Base-by-base conservation (phyloP, 2,888 invertebrate species). In the Dynastes maya region DNA sequence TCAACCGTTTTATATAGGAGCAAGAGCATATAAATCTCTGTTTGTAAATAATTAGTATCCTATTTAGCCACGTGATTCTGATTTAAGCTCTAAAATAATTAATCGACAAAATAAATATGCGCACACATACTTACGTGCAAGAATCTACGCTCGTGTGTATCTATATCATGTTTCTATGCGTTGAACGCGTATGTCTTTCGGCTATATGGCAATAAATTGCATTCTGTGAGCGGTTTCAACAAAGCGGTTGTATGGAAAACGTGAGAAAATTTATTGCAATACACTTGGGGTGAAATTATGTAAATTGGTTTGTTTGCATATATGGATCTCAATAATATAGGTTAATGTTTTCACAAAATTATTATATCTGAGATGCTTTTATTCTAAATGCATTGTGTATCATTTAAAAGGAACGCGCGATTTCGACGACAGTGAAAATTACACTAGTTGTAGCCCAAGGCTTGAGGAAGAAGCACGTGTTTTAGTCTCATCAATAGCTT, bases 31-130 rank as follows among this genome's bases (percentile, higher is more conserved):
- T 58, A 58, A 58, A 22, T 22, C 8, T 22, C 55, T 22, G n/a
- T 58, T 58, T 58, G 22, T 22, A 58, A 58, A 58, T 37, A 70
- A 70, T 70, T 70, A 70, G 32, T 70, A 70, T 70, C 70, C 32
- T 40, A 51, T 32, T 70, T 70, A 29, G n/a, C 70, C 29, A 29
- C 53, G 53, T 51, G 51, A 70, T 32, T 53, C 51, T 70, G 53
- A 70, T 51, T 70, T 70, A 32, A 70, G 70, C 13, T 53, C 53
- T 29, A 70, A 70, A 70, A 70, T 70, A 70, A 70, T 70, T 70
- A 70, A 58, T 45, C 45, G 11, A 45, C n/a, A 58, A 58, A 22
- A 58, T 58, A 58, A 16, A 58, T 58, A 58, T 58, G 55, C 22
- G 16, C 55, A 58, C 22, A 9, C 22, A 22, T 58, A 22, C 45